Base-by-base conservation (phyloP, 2,113 vertebrate genomes). In the Phalacrocorax brasilianus region DNA sequence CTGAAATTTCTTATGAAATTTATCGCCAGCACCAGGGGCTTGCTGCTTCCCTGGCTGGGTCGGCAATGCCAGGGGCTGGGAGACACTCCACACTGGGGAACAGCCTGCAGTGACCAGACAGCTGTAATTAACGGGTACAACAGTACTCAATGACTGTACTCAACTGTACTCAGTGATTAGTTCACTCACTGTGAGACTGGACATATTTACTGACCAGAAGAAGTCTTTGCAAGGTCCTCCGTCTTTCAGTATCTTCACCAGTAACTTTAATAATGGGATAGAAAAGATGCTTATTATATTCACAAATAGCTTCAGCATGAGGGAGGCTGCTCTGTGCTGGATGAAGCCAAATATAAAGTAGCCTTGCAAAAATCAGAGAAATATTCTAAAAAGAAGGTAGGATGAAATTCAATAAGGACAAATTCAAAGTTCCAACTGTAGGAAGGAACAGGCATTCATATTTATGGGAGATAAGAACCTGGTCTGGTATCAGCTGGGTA, bases 1-100 rank as follows among this genome's bases (percentile, higher is more conserved):
- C 38, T 89, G 70, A 89, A 92, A 58, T 76, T 92, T 87, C 80
- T 85, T 11, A 24, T 38, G 20, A 93, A 93, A 62, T 32, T 70
- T 61, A 35, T 66, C 1, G 0, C 47, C n/a, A 27, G 38, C 5
- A 2, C 30, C 30, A 19, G 33, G 42, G 24, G 7, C n/a, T 42
- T 2, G 0, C 58, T 47, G 28, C 44, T 66, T 53, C 50, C 18
- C 18, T 33, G 14, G 24, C 21, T 12, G 9, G 28, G 47, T 12
- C 4, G 0, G 52, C 6, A 5, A 5, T 45, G 18, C 58, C 12
- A 14, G 22, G 2, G 8, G 20, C 45, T 22, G 18, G 63, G 32
- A 87, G 32, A 66, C 12, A 9, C 27, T 22, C 20, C 14, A 1
- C 4, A 0, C 5, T 61, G 53, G 24, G 22, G 16, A 80, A 53